Base-by-base conservation (phyloP, 2,113 vertebrate genomes). In the Mormoops blainvillei region DNA sequence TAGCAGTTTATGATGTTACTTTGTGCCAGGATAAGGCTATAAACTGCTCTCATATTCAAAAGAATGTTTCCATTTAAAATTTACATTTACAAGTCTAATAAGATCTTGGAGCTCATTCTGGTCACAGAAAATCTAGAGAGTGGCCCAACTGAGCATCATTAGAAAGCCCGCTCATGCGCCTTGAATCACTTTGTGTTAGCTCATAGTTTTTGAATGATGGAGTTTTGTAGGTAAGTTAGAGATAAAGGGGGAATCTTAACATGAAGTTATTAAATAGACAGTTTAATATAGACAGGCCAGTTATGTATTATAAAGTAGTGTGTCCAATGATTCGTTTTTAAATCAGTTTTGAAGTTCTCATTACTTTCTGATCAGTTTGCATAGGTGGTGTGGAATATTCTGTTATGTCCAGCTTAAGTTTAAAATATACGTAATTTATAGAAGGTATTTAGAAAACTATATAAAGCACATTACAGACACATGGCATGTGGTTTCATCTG, bases 21-120 rank as follows among this genome's bases (percentile, higher is more conserved):
- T 71, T 87, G 91, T 98, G 98, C 98, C 98, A 98, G 98, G 95
- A 96, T 52, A 95, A 95, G 83, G 94, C 97, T 97, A 97, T 98
- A 98, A 98, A 98, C 91, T 45, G 22, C 82, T 96, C 98, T 98
- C 97, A 96, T 98, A 98, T 93, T 98, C 97, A 98, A 89, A 98
- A 98, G 97, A 98, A 98, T 98, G 98, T 98, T 98, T 98, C 97
- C 96, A 98, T 98, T 98, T 98, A 98, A 98, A 98, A 98, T 98
- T 97, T 98, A 98, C 96, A 98, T 98, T 98, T 98, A 96, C 97
- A 98, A 98, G 98, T 98, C 95, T 96, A 98, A 95, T 98, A 98
- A 97, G 94, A 96, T 96, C 90, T 92, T 98, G 97, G 97, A 96
- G 41, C 88, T 97, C 76, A 56, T 96, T 98, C 96, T 96, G 96